Percentiles rank a stretch among this genome's conserved stretches.
Evolutionary conservation across 2,113 vertebrate species (phyloP).

Genomic region (Notothenia rossii): DNA sequence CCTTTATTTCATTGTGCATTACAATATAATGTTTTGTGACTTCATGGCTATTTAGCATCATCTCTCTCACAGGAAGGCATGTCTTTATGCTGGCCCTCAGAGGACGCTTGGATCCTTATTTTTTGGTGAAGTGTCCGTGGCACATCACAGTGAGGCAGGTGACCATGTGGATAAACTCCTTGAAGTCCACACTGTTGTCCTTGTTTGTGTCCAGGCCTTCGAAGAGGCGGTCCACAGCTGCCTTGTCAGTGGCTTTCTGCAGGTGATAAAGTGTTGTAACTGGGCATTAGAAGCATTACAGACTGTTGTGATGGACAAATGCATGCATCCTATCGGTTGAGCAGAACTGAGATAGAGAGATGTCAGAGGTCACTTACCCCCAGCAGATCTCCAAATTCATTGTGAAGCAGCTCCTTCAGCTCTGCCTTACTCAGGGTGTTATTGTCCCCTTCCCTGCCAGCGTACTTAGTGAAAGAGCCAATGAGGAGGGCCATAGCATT

Average conservation of each 20-base stretch:
- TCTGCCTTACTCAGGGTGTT: conserved; percentile 88
- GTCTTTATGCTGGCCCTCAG: conserved; percentile 30
- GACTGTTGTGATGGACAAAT: not conserved
- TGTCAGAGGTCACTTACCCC: conserved; percentile 78
- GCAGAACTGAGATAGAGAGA: not conserved
- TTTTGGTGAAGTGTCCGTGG: conserved; percentile 61
- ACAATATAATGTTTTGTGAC: not conserved
- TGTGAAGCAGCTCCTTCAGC: conserved; percentile 88
- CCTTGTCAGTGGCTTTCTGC: conserved; percentile 66
- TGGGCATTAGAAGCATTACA: not conserved
- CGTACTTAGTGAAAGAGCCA: conserved; percentile 85
- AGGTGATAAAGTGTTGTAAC: conserved; percentile 1
- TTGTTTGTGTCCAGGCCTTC: conserved; percentile 73
- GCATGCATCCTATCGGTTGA: not conserved
- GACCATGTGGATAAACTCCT: conserved; percentile 76
- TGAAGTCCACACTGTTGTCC: conserved; percentile 80
- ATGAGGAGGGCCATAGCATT: conserved; percentile 85
- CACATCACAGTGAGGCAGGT: conserved; percentile 70
- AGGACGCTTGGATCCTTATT: conserved; percentile 45
- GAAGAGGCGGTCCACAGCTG: conserved; percentile 73
- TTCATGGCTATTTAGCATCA: not conserved
- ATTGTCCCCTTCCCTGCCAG: conserved; percentile 89
- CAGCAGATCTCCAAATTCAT: conserved; percentile 82
- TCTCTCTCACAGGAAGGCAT: conserved; percentile 13
- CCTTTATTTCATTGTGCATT: conserved; percentile 54